Evolutionary conservation across 2,113 vertebrate genomes (phyloP), one percentile per base, ranked within the genome.

Genomic region (Pongo abelii): DNA sequence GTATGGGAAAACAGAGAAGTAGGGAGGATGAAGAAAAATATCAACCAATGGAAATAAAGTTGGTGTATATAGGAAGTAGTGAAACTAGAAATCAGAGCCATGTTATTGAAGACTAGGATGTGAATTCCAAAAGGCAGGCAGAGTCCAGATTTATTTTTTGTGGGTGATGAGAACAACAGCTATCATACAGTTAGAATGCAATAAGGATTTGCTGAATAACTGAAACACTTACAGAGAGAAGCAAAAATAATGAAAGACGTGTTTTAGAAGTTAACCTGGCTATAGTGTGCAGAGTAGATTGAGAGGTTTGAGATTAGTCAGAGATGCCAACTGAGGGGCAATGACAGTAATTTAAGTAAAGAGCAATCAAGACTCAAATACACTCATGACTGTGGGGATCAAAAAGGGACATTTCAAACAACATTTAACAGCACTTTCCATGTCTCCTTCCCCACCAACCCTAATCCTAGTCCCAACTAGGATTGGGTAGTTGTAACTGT

Each of bases 51-150:
- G 57, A n/a, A 92, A 75, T 67, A 5, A 94, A 91, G 22, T 77
- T 35, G 35, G 2, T 55, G 0, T 80, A 4, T 72, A 94, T 1
- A 61, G 38, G 40, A 92, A 94, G 46, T 25, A 77, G 69, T 83
- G 40, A 93, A 91, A 86, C 94, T 86, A 69, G 50, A 97, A 89
- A 91, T 91, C 32, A 94, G 57, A 72, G 38, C 32, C 27, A 50
- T 77, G 32, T 46, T 93, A 18, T n/a, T 83, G 46, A 85, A 35
- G 70, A 43, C 52, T 93, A 48, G 40, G 35, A 64, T 67, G 72
- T 61, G 40, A 93, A 94, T 75, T 96, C 69, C 1, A 30, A 96
- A 91, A 86, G 30, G 50, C 88, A 95, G 3, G 3, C 74, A 50
- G 55, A 74, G 30, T 84, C 35, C 78, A 94, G 38, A 86, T 78